Percentiles rank a stretch among this genome's conserved stretches.
These are phyloP conservation scores for Numida meleagris DNA, from an alignment of 2,113 vertebrate genomes.

Conservation along the genomic window DNA sequence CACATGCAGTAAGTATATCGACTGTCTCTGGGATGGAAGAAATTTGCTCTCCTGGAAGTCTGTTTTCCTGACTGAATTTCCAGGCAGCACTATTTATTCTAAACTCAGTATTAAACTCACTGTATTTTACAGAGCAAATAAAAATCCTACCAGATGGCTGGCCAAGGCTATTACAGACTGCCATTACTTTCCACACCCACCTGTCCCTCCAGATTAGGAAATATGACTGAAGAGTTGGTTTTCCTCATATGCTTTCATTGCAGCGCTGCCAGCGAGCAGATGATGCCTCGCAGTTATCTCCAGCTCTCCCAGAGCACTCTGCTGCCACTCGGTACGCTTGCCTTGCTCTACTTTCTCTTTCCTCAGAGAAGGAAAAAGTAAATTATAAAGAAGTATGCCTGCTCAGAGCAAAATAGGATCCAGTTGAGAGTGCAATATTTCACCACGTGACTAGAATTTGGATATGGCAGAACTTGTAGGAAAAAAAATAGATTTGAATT, in stretches of 20 bases:
- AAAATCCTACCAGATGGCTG: slow-evolving; percentile 41
- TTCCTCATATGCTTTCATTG: not conserved
- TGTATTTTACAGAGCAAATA: not conserved
- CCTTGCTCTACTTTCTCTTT: not conserved
- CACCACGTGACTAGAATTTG: not conserved
- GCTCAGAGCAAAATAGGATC: not conserved
- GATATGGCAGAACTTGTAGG: not conserved
- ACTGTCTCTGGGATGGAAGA: not conserved
- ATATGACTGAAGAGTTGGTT: slow-evolving; percentile 1
- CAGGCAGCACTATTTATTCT: not conserved
- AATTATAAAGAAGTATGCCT: not conserved
- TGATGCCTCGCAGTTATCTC: not conserved
- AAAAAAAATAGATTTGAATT: not conserved
- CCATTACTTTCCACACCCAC: slow-evolving; percentile 39
- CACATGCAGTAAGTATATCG: not conserved
- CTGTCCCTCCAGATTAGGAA: slow-evolving; percentile 49
- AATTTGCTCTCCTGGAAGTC: not conserved
- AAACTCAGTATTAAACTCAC: not conserved
- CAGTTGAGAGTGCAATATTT: not conserved
- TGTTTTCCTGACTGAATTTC: not conserved
- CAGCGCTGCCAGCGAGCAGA: not conserved
- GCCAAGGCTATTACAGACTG: slow-evolving; percentile 36
- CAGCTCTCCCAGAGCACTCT: not conserved
- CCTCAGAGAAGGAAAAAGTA: not conserved
- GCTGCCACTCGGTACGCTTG: not conserved